These are phyloP conservation scores for Panagrolaimus sp. DNA, from an alignment of 1,140 invertebrate genomes.

Conservation along the genomic window DNA sequence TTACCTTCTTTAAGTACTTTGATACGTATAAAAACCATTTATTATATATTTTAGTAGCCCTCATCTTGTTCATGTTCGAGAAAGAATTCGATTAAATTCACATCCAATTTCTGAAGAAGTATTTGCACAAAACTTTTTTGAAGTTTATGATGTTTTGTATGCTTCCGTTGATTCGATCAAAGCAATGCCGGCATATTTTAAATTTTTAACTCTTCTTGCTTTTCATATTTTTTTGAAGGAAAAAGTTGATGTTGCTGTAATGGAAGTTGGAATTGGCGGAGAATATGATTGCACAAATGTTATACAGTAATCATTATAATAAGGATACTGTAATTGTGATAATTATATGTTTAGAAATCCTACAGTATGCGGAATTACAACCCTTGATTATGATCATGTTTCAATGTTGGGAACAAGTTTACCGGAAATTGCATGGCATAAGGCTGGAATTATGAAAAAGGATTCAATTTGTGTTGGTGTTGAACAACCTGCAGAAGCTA, in stretches of 20 bases:
- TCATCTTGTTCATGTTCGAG: constrained; percentile 82
- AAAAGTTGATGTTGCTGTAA: constrained; percentile 79
- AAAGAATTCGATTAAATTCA: constrained; percentile 84
- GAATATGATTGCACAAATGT: constrained; percentile 89
- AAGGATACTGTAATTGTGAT: constrained; percentile 63
- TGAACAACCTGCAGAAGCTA: constrained; percentile 67
- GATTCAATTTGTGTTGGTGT: constrained; percentile 40
- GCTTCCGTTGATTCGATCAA: background rate
- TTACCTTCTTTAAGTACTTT: too few relatives aligned
- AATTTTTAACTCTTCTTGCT: constrained; percentile 84
- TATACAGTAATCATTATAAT: constrained; percentile 69
- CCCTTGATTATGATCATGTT: constrained; percentile 84
- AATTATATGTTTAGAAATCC: constrained; percentile 65
- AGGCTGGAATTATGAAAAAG: constrained; percentile 87
- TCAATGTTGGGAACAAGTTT: constrained; percentile 76
- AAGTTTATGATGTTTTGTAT: constrained; percentile 67
- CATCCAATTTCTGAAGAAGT: constrained; percentile 68
- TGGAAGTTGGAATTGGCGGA: constrained; percentile 97
- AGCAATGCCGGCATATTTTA: constrained; percentile 83
- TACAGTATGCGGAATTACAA: constrained; percentile 79
- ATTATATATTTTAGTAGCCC: constrained; percentile 72
- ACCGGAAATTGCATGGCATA: constrained; percentile 83
- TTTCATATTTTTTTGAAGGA: constrained; percentile 81
- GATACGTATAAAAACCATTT: too few relatives aligned
- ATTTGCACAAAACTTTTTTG: constrained; percentile 79